These are phyloP conservation scores for Galbula dea DNA, from an alignment of 2,113 vertebrate genomes.

Conservation along the genomic window DNA sequence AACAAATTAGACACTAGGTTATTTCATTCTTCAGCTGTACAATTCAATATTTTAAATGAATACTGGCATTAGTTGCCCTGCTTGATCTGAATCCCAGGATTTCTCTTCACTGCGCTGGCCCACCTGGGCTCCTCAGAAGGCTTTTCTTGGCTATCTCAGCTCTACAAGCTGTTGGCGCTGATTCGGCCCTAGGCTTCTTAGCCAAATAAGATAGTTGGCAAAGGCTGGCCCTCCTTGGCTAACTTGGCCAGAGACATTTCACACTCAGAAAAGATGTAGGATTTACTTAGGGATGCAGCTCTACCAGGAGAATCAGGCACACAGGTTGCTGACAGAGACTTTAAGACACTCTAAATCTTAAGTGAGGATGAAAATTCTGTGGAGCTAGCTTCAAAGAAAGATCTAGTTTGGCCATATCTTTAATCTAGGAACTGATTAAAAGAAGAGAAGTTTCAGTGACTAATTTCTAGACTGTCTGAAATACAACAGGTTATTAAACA, in stretches of 20 bases:
- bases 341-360: neutral
- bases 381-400: neutral
- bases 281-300: neutral
- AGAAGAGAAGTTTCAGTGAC: neutral
- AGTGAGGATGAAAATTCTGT: neutral
- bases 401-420: neutral
- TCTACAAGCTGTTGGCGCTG: neutral
- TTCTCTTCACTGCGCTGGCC: neutral
- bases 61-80: neutral
- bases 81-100: neutral
- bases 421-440: neutral
- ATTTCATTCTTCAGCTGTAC: neutral
- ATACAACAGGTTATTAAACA: conserved; percentile 40
- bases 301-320: neutral
- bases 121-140: neutral
- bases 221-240: neutral
- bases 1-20: neutral
- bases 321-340: neutral
- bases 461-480: neutral
- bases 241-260: neutral
- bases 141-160: neutral
- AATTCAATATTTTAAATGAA: neutral
- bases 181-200: neutral
- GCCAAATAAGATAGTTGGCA: neutral
- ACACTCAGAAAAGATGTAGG: neutral